A percentile compares a stretch with the other conserved stretches of the same genome.
phyloP scores from a whole-genome alignment of 2,888 invertebrate species.

The Dusona sp. region DNA sequence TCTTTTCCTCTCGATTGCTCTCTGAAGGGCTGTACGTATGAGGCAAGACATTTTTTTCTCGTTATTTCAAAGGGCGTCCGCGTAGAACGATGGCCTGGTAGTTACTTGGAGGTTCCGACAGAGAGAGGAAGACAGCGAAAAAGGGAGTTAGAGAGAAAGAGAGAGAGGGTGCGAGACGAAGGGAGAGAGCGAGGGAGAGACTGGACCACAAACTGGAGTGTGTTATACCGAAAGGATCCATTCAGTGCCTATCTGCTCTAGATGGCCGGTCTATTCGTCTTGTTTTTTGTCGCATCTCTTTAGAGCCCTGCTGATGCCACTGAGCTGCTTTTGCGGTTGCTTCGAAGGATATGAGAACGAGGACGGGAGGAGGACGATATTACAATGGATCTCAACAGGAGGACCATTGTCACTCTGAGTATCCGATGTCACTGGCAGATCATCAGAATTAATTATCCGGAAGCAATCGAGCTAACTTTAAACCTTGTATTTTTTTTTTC shows the following conservation, averaged over 20 bases:
- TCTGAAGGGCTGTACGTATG: constrained; percentile 19
- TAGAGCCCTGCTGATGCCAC: constrained; percentile 31
- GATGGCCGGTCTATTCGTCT: constrained; percentile 80
- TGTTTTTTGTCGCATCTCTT: constrained; percentile 76
- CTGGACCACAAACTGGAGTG: constrained; percentile 40
- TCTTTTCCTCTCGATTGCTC: constrained; percentile 19
- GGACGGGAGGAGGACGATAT: constrained; percentile 51
- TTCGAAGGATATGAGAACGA: constrained; percentile 31
- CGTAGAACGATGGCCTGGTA: constrained; percentile 36
- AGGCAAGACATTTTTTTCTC: constrained; percentile 18
- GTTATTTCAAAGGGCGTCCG: constrained; percentile 29
- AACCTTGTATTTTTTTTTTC: not conserved
- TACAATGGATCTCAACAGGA: constrained; percentile 70
- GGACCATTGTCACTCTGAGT: constrained; percentile 76
- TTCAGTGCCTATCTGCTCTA: constrained; percentile 79
- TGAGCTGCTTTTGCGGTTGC: constrained; percentile 54
- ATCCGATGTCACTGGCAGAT: constrained; percentile 77
- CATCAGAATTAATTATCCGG: constrained; percentile 75
- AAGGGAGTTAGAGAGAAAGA: not conserved
- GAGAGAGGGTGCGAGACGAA: too few relatives aligned
- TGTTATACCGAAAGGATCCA: constrained; percentile 75
- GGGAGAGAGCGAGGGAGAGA: not conserved
- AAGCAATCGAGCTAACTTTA: constrained; percentile 52
- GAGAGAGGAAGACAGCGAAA: not conserved
- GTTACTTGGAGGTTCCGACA: constrained; percentile 22